Conservation (phyloP, 2,113 vertebrate species). For the Gymnarchus niloticus region DNA sequence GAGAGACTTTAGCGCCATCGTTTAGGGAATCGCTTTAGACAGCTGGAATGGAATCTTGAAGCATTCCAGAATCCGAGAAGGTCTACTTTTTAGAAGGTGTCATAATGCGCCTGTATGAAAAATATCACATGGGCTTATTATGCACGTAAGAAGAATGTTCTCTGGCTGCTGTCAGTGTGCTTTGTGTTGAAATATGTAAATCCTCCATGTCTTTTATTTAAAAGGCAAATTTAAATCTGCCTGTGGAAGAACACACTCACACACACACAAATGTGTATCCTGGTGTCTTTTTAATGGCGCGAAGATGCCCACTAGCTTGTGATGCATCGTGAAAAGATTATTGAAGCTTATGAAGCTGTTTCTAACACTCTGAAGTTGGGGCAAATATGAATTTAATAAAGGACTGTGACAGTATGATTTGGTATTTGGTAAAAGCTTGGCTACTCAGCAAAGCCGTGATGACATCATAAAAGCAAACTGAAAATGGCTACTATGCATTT, state of each 20-base stretch:
- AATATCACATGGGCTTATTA: not conserved
- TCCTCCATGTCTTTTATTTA: not conserved
- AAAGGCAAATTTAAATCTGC: not conserved
- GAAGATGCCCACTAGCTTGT: not conserved
- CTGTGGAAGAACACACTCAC: not conserved
- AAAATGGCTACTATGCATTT: not conserved
- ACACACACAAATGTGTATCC: not conserved
- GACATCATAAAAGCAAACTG: not conserved
- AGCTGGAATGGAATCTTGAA: not conserved
- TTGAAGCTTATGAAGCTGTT: not conserved
- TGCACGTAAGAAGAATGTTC: not conserved
- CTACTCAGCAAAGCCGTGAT: not conserved
- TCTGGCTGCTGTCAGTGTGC: not conserved
- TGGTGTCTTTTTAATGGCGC: not conserved
- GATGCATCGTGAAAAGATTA: not conserved
- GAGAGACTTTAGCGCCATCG: not conserved
- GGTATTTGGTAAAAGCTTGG: not conserved
- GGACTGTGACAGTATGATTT: not conserved
- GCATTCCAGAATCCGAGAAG: not conserved
- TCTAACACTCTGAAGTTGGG: not conserved
- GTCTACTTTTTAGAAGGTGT: not conserved
- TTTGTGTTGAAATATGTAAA: not conserved
- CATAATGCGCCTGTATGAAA: not conserved
- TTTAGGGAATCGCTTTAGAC: not conserved
- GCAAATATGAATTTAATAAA: not conserved